Percentiles rank a stretch among this genome's conserved stretches.
phyloP scores from a whole-genome alignment of 2,113 vertebrate species.

The Rattus norvegicus region GRCr8 NC_086023.1:51511001-51511500 shows the following conservation, averaged over 20 bases:
- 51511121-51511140: not conserved
- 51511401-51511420: not conserved
- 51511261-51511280: not conserved
- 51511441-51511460: conserved; percentile 5
- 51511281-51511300: not conserved
- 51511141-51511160: not conserved
- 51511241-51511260: not conserved
- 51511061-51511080: too few species aligned
- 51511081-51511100: not conserved
- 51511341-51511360: not conserved
- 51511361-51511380: not conserved
- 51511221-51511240: too few species aligned
- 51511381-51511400: not conserved
- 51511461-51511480: not conserved
- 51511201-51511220: too few species aligned
- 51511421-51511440: not conserved
- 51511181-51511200: not conserved
- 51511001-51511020: too few species aligned
- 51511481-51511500: conserved; percentile 34
- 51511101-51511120: not conserved
- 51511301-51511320: not conserved
- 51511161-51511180: not conserved
- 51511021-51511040: too few species aligned
- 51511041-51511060: too few species aligned
- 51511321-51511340: not conserved